A percentile compares a stretch with the other conserved stretches of the same genome.
Evolutionary conservation across 2,113 vertebrate genomes (phyloP).

Genomic region (Mesocricetus auratus): DNA sequence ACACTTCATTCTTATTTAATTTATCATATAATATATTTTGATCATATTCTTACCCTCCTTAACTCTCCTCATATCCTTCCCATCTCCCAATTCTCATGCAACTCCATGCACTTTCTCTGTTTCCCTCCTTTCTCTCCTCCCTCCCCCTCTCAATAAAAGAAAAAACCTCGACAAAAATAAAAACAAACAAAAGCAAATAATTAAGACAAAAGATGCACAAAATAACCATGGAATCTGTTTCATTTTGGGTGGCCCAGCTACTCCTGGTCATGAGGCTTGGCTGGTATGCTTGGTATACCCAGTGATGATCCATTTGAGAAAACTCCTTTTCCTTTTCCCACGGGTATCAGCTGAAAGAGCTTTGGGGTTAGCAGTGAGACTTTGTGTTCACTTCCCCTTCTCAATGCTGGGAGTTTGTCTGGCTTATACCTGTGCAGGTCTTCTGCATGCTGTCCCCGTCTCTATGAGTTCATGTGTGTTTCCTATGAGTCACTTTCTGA

Average conservation of each 20-base stretch:
- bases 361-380: not conserved
- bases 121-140: too few species aligned
- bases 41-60: not conserved
- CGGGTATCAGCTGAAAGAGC: not conserved
- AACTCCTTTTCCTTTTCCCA: not conserved
- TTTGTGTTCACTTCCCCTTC: not conserved
- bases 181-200: not conserved
- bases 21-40: too few species aligned
- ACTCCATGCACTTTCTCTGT: too few species aligned
- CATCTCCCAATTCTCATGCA: too few species aligned
- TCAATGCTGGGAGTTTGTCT: not conserved
- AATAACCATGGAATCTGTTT: not conserved
- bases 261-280: not conserved
- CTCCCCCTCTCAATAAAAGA: not conserved
- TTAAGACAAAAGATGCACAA: not conserved
- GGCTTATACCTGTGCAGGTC: not conserved
- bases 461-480: not conserved
- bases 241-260: not conserved
- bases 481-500: not conserved
- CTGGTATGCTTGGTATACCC: not conserved
- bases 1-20: not conserved
- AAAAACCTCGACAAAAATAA: not conserved
- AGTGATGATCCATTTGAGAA: not conserved
- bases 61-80: not conserved
- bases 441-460: not conserved